Evolutionary conservation across 37 sponge, comb jelly and placozoan species (phyloP).

Genomic region (Oopsacas minuta): DNA sequence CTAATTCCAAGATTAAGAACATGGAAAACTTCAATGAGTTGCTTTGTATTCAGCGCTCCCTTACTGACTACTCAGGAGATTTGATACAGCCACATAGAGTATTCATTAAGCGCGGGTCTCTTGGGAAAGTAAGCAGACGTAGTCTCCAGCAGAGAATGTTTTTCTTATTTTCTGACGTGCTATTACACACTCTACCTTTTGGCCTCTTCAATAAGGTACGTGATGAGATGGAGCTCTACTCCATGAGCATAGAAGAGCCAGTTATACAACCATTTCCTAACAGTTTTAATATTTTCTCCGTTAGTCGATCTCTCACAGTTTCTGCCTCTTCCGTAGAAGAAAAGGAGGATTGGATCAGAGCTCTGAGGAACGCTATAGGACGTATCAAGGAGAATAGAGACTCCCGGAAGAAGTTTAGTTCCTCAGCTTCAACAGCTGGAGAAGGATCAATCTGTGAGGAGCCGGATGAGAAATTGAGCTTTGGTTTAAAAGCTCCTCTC

Average conservation of each 20-base stretch:
- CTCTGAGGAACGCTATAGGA: not conserved
- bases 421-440: not conserved
- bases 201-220: constrained; percentile 37
- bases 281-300: constrained; percentile 51
- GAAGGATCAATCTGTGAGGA: not conserved
- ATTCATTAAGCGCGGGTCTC: constrained; percentile 15
- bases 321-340: constrained; percentile 50
- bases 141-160: constrained; percentile 33
- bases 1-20: constrained; percentile 68
- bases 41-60: constrained; percentile 50
- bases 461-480: not conserved
- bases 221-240: constrained; percentile 35
- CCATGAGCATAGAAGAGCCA: constrained; percentile 33
- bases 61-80: constrained; percentile 35
- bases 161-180: constrained; percentile 68
- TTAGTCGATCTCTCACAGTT: constrained; percentile 42
- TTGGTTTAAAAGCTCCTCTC: constrained; percentile 45
- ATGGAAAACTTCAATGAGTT: constrained; percentile 64
- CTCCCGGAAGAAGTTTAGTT: constrained; percentile 4
- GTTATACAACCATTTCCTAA: constrained; percentile 33
- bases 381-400: not conserved
- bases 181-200: constrained; percentile 43
- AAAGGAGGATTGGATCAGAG: constrained; percentile 48
- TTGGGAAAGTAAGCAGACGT: constrained; percentile 13
- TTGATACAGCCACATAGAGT: constrained; percentile 28